Evolutionary conservation across 2,888 invertebrate genomes (phyloP).

Genomic region (Brachylomia viminalis): DNA sequence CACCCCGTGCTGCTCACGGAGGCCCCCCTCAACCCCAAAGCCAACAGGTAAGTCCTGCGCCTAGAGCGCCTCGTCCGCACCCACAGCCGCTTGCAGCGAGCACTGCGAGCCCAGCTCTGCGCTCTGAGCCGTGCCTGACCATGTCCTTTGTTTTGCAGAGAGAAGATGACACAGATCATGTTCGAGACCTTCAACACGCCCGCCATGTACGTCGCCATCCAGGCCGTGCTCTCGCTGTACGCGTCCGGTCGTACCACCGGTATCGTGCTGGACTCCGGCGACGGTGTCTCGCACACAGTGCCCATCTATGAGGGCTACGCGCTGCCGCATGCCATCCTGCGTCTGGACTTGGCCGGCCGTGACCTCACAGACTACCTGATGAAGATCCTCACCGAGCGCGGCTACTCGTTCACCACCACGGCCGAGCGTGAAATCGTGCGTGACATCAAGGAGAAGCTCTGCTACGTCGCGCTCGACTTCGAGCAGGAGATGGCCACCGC

Average conservation of each 20-base stretch:
- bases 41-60: conserved; percentile 91
- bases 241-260: conserved; percentile 99
- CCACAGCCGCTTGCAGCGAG: neutral
- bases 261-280: conserved; percentile 98
- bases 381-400: conserved; percentile 97
- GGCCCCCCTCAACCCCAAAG: conserved; percentile 97
- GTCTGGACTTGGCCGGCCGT: conserved; percentile 97
- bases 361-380: conserved; percentile 98
- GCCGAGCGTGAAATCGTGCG: conserved; percentile 98
- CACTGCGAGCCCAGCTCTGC: conserved; percentile 1
- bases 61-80: conserved; percentile 9
- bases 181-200: conserved; percentile 98
- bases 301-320: conserved; percentile 98
- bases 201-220: conserved; percentile 98
- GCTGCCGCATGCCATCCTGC: conserved; percentile 97
- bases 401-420: conserved; percentile 97
- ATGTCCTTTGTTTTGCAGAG: conserved; percentile 85
- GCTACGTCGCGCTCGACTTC: conserved; percentile 97
- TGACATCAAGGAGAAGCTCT: conserved; percentile 98
- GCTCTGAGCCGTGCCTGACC: conserved; percentile 39
- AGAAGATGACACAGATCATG: conserved; percentile 98
- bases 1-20: conserved; percentile 97
- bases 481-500: conserved; percentile 98
- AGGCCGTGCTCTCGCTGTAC: conserved; percentile 97
- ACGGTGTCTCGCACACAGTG: conserved; percentile 98